Base-by-base conservation (phyloP, 2,888 invertebrate species). In the Lutraria lutraria region DNA sequence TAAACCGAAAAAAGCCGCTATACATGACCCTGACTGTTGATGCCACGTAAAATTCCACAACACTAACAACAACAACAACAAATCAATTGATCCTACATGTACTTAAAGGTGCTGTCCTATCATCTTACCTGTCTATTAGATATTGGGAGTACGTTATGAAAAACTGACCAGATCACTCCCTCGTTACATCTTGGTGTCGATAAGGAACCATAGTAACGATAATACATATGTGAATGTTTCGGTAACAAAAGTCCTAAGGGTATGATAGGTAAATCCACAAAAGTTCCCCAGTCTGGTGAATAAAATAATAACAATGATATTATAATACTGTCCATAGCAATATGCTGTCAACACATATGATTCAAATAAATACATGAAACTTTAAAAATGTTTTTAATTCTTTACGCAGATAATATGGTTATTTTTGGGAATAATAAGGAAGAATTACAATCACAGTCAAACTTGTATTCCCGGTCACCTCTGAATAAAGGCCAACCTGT, bases 61-160 rank as follows among this genome's bases (percentile, higher is more conserved):
- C n/a, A n/a, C n/a, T n/a, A n/a, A n/a, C n/a, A n/a, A n/a, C n/a
- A n/a, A n/a, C n/a, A n/a, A n/a, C n/a, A n/a, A n/a, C n/a, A n/a
- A n/a, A n/a, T n/a, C n/a, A n/a, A n/a, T n/a, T n/a, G n/a, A n/a
- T n/a, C n/a, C n/a, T n/a, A n/a, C n/a, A n/a, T n/a, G n/a, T n/a
- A n/a, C n/a, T n/a, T n/a, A n/a, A n/a, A n/a, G n/a, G n/a, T n/a
- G n/a, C n/a, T n/a, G n/a, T n/a, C n/a, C n/a, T n/a, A 43, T 43
- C 8, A 8, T 16, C 76, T 72, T 52, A 84, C 84, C 84, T 84
- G 84, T 84, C 84, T 76, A 8, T 84, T 29, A 15, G 84, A 84
- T 43, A 84, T 84, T 16, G 15, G 19, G 3, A 76, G 84, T 29
- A 15, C 43, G 31, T 72, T 72, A 21, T 84, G 54, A 84, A 84